These are phyloP conservation scores for Xenopus tropicalis DNA, from an alignment of 2,113 vertebrate species.

Conservation along the genomic window DNA sequence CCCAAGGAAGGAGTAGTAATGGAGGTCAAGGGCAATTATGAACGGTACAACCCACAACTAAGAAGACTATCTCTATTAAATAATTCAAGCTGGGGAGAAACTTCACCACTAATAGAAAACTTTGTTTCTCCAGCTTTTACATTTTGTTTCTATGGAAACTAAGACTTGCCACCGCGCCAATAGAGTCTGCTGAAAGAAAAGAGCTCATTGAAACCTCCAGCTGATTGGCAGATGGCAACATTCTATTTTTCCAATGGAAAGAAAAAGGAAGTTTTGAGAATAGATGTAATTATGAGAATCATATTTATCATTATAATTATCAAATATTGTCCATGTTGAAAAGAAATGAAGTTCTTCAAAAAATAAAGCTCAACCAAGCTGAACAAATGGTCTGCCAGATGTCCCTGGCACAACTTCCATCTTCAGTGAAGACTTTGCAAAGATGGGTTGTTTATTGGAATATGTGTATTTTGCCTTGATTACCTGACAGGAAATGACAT, in stretches of 20 bases:
- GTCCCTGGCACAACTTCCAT: constrained; percentile 40
- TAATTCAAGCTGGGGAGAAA: neutral
- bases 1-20: constrained; percentile 29
- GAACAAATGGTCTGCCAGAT: constrained; percentile 41
- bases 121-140: constrained; percentile 3
- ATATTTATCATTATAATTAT: constrained; percentile 45
- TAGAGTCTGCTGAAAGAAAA: neutral
- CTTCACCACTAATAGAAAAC: constrained; percentile 9
- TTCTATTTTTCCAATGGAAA: constrained; percentile 18
- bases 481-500: constrained; percentile 29
- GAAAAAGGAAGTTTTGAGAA: constrained; percentile 39
- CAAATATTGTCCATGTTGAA: constrained; percentile 44
- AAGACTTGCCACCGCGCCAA: constrained; percentile 6
- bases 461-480: constrained; percentile 33
- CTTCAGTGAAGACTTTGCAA: constrained; percentile 16
- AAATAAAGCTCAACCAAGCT: constrained; percentile 23
- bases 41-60: constrained; percentile 9
- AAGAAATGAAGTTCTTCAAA: constrained; percentile 37
- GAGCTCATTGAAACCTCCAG: constrained; percentile 17
- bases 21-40: constrained; percentile 39
- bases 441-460: constrained; percentile 19
- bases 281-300: constrained; percentile 38
- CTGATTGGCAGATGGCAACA: constrained; percentile 31
- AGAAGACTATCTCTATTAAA: constrained; percentile 15
- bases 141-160: constrained; percentile 20